Conservation (phyloP, 2,888 invertebrate species). For the Drosophila mulleri region DNA sequence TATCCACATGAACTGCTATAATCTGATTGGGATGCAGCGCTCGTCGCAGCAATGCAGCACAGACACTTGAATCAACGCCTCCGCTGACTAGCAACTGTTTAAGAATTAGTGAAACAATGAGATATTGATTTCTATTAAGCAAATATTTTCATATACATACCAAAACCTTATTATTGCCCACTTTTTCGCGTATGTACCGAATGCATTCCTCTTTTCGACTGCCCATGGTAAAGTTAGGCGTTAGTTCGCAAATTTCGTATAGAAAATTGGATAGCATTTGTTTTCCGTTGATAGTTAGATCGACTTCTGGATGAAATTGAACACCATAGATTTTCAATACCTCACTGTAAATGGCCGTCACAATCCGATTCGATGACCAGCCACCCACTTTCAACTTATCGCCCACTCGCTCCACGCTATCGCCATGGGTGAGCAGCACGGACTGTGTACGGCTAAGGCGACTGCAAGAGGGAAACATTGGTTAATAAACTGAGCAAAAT, state of each 20-base stretch:
- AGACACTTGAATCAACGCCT: conserved; percentile 99
- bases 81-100: conserved; percentile 95
- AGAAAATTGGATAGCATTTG: conserved; percentile 97
- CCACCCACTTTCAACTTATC: conserved; percentile 95
- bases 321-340: conserved; percentile 96
- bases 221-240: conserved; percentile 94
- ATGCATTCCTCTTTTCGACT: conserved; percentile 95
- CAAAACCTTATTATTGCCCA: conserved; percentile 96
- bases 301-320: conserved; percentile 99
- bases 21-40: conserved; percentile 96
- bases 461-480: conserved; percentile 85
- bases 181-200: conserved; percentile 94
- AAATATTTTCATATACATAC: conserved; percentile 87
- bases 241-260: conserved; percentile 94
- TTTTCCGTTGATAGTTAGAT: conserved; percentile 95
- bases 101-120: background rate
- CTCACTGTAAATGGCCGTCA: conserved; percentile 96
- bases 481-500: background rate
- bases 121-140: background rate
- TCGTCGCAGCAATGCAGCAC: conserved; percentile 96
- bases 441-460: conserved; percentile 94
- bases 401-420: conserved; percentile 96
- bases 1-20: conserved; percentile 98
- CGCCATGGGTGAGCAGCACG: conserved; percentile 98
- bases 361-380: conserved; percentile 91